A percentile compares a stretch with the other conserved stretches of the same genome.
Conservation (phyloP, 2,113 vertebrate genomes). For the Xyliphius kryptos region DNA sequence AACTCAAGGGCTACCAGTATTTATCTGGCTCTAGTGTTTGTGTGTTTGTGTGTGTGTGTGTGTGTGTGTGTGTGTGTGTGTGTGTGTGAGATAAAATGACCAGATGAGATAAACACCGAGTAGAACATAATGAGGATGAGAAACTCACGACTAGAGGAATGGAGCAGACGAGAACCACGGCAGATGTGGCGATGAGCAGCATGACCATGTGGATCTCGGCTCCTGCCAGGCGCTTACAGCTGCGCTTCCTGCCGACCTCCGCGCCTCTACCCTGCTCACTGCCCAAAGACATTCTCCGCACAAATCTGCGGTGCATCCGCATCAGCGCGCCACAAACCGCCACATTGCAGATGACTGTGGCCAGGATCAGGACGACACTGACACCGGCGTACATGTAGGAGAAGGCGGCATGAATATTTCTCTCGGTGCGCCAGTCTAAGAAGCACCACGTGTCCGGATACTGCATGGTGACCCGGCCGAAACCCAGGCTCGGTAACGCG, state of each 20-base stretch:
- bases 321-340: constrained; percentile 89
- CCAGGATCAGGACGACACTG: constrained; percentile 85
- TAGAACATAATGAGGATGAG: too few relatives aligned
- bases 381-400: constrained; percentile 93
- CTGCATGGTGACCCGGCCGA: constrained; percentile 79
- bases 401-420: constrained; percentile 77
- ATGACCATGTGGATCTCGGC: constrained; percentile 98
- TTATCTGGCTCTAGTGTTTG: too few relatives aligned
- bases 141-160: constrained; percentile 94
- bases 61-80: too few relatives aligned
- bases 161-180: constrained; percentile 91
- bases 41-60: too few relatives aligned
- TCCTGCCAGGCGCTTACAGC: constrained; percentile 79
- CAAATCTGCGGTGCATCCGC: constrained; percentile 86
- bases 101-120: too few relatives aligned
- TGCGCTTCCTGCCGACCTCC: constrained; percentile 77
- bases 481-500: constrained; percentile 82
- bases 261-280: constrained; percentile 67
- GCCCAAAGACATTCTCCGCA: constrained; percentile 86
- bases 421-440: constrained; percentile 85
- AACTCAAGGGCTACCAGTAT: too few relatives aligned
- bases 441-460: constrained; percentile 95
- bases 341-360: constrained; percentile 88
- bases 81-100: too few relatives aligned
- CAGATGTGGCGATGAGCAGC: constrained; percentile 87